Conservation (phyloP, 2,797 vertebrate species). For the Alfaro cultratus region DNA sequence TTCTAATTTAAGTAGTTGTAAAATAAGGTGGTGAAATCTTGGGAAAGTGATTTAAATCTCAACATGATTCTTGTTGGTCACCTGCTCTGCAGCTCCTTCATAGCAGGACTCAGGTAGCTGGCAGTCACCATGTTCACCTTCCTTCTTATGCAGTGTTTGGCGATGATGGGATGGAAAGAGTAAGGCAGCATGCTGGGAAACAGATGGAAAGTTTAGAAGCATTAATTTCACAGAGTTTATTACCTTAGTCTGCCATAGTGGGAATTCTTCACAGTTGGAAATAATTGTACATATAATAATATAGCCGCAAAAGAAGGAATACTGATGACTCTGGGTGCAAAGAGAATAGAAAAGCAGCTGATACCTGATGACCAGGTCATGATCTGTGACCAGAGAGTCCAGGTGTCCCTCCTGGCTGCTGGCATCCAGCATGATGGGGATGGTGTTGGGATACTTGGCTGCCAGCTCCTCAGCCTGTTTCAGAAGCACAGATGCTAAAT, state of each 20-base stretch:
- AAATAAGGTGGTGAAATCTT: background rate
- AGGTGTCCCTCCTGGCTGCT: slow-evolving; percentile 85
- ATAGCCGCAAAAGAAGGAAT: background rate
- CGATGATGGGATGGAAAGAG: slow-evolving; percentile 87
- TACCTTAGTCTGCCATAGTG: background rate
- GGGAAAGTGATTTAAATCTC: background rate
- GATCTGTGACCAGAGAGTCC: slow-evolving; percentile 86
- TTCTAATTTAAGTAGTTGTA: background rate
- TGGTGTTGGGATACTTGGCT: slow-evolving; percentile 84
- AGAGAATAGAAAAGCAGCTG: background rate
- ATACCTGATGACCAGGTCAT: slow-evolving; percentile 94
- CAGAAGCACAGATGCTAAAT: slow-evolving; percentile 85
- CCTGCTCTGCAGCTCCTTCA: slow-evolving; percentile 86
- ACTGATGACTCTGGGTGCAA: background rate
- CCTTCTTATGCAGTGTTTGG: slow-evolving; percentile 89
- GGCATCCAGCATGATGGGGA: slow-evolving; percentile 85
- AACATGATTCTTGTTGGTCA: slow-evolving; percentile 21
- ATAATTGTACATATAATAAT: background rate
- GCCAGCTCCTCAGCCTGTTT: slow-evolving; percentile 88
- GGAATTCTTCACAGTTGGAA: background rate
- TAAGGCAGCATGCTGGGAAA: slow-evolving; percentile 86
- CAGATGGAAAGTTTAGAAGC: background rate
- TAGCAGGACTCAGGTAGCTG: slow-evolving; percentile 91
- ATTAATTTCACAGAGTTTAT: background rate
- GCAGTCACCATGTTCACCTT: slow-evolving; percentile 95